These are phyloP conservation scores for Anomalospiza imberbis DNA, from an alignment of 2,797 vertebrate species.

Conservation along the genomic window DNA sequence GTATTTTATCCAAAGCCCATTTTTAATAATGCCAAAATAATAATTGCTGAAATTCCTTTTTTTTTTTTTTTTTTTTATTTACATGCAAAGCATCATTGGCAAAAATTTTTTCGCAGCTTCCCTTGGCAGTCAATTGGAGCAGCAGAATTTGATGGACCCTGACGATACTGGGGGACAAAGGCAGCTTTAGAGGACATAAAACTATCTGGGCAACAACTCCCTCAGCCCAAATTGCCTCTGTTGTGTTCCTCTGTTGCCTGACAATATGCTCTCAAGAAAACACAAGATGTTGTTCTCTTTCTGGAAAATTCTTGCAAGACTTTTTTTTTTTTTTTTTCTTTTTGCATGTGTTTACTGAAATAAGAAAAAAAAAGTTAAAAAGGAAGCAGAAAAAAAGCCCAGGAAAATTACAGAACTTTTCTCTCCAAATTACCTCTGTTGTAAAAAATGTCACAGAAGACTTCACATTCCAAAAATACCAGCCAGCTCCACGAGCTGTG, in stretches of 20 bases:
- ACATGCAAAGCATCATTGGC: neutral
- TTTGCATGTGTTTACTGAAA: neutral
- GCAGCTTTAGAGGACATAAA: neutral
- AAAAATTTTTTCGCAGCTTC: neutral
- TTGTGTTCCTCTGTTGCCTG: neutral
- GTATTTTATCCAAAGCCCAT: neutral
- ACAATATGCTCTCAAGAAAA: neutral
- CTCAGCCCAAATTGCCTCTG: neutral
- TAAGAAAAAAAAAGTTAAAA: neutral
- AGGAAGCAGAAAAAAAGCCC: neutral
- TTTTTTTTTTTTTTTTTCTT: neutral
- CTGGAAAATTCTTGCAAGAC: neutral
- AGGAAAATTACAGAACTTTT: neutral
- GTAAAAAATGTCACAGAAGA: neutral
- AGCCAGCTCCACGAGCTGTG: neutral
- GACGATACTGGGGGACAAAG: neutral
- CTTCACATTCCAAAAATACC: neutral
- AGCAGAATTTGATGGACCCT: conserved; percentile 25
- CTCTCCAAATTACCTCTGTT: neutral
- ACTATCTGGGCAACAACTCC: neutral
- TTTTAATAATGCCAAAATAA: neutral
- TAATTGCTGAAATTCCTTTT: neutral
- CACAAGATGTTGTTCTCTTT: neutral
- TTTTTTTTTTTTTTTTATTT: neutral
- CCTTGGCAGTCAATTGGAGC: neutral